A percentile compares a stretch with the other conserved stretches of the same genome.
Conservation (phyloP, 2,113 vertebrate species). For the Chlamydotis undulata region DNA sequence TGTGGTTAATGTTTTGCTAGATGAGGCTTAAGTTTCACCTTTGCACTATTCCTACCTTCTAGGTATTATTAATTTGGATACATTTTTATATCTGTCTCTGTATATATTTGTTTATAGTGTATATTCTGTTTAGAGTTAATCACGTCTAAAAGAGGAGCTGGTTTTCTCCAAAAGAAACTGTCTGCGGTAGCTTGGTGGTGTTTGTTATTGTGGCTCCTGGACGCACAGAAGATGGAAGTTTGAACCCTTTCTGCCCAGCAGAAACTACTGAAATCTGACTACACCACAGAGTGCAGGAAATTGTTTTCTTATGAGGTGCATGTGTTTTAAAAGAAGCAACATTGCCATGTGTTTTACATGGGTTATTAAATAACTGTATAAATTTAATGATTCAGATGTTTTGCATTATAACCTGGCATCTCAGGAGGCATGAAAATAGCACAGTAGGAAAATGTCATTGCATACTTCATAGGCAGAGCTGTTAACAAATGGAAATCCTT, state of each 20-base stretch:
- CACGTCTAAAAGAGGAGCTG: not conserved
- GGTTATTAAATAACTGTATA: constrained; percentile 60
- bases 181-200: not conserved
- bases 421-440: constrained; percentile 41
- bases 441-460: constrained; percentile 48
- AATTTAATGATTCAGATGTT: constrained; percentile 55
- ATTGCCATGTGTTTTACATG: constrained; percentile 41
- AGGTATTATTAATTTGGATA: not conserved
- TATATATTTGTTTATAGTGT: not conserved
- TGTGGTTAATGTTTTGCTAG: not conserved
- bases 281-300: constrained; percentile 22
- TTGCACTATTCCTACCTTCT: not conserved
- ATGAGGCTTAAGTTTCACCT: not conserved
- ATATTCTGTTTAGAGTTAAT: not conserved
- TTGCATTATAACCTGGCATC: constrained; percentile 65
- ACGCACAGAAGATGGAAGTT: not conserved
- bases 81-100: not conserved
- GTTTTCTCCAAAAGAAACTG: not conserved
- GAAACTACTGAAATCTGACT: constrained; percentile 54
- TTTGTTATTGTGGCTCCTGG: not conserved
- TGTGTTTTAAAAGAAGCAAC: constrained; percentile 54
- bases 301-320: constrained; percentile 54
- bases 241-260: not conserved
- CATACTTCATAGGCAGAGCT: constrained; percentile 28
- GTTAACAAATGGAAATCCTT: constrained; percentile 69